Percentiles rank a stretch among this genome's conserved stretches.
Conservation (phyloP, 2,888 invertebrate species). For the Lycia hirtaria region DNA sequence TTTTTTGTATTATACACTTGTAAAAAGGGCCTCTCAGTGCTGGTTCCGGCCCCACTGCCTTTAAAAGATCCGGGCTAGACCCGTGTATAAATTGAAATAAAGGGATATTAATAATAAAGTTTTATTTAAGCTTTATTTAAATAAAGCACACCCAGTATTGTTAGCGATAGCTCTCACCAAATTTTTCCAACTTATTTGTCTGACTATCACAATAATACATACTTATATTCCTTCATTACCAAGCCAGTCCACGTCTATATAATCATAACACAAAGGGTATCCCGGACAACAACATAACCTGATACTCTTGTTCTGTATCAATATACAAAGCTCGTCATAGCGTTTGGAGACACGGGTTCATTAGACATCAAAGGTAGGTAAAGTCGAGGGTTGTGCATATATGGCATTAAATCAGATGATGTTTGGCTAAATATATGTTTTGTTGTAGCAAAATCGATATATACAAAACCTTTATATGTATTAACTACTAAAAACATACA, state of each 20-base stretch:
- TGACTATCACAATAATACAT: neutral
- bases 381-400: slow-evolving; percentile 1
- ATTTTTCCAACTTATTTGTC: too few species aligned
- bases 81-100: too few species aligned
- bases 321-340: slow-evolving; percentile 17
- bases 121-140: too few species aligned
- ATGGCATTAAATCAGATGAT: neutral
- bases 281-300: slow-evolving; percentile 7
- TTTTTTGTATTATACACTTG: too few species aligned
- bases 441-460: neutral
- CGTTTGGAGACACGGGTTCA: slow-evolving; percentile 4
- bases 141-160: too few species aligned
- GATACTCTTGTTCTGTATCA: slow-evolving; percentile 19
- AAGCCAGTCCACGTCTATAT: neutral
- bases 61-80: too few species aligned
- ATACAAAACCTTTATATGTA: neutral
- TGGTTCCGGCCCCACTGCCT: too few species aligned
- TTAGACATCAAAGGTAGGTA: slow-evolving; percentile 16
- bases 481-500: too few species aligned
- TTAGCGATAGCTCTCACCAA: too few species aligned
- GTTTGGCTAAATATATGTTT: neutral
- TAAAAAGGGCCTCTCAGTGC: too few species aligned
- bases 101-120: too few species aligned
- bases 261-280: slow-evolving; percentile 4
- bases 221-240: slow-evolving; percentile 1